phyloP scores from a whole-genome alignment of 2,888 invertebrate species.

The Rhimphoctona megacephalus region DNA sequence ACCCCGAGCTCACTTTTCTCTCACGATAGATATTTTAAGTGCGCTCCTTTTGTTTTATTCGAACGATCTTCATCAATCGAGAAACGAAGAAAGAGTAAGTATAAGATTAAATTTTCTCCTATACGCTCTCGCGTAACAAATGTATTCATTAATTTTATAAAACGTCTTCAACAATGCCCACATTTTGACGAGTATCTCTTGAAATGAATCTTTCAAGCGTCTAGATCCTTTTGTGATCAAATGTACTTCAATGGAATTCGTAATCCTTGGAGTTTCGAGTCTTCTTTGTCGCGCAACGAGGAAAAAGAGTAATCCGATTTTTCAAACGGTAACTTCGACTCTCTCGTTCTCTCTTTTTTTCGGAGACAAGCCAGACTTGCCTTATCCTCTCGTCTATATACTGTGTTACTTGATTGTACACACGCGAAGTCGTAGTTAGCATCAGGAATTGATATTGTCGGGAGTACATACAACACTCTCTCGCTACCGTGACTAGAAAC shows the following conservation, averaged over 20 bases:
- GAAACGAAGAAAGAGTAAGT: not conserved
- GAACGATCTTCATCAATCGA: slow-evolving; percentile 62
- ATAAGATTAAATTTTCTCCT: slow-evolving; percentile 16
- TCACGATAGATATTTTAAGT: slow-evolving; percentile 46
- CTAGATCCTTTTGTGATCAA: not conserved
- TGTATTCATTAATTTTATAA: slow-evolving; percentile 57
- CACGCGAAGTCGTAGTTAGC: slow-evolving; percentile 84
- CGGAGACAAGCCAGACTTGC: slow-evolving; percentile 5
- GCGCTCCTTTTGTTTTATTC: slow-evolving; percentile 58
- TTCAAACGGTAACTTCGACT: not conserved
- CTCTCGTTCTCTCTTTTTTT: slow-evolving; percentile 15
- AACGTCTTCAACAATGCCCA: slow-evolving; percentile 30
- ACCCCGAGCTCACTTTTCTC: slow-evolving; percentile 14
- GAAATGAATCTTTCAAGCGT: not conserved
- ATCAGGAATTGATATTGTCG: slow-evolving; percentile 78
- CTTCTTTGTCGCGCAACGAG: not conserved
- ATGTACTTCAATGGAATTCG: not conserved
- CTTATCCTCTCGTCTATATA: not conserved
- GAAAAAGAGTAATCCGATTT: not conserved
- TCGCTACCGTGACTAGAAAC: slow-evolving; percentile 79
- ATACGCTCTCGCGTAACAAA: slow-evolving; percentile 19
- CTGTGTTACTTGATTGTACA: slow-evolving; percentile 22
- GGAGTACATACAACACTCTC: slow-evolving; percentile 62
- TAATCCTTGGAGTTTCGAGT: not conserved
- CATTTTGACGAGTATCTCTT: not conserved